Conservation (phyloP, 2,888 invertebrate genomes). For the Vannuccia rotundouncinata region DNA sequence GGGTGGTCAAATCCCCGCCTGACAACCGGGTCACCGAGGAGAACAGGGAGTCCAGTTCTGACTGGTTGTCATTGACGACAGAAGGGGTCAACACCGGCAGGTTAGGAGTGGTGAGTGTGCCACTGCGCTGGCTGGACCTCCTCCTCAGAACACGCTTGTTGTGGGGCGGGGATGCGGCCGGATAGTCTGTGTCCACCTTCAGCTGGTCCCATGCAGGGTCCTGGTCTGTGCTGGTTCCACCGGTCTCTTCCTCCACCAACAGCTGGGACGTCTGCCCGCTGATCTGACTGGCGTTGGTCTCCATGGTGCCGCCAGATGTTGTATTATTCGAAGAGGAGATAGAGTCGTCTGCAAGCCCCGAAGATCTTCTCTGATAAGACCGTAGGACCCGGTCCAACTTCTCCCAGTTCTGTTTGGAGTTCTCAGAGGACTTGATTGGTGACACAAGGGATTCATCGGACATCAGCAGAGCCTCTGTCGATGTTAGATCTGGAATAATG, state of each 20-base stretch:
- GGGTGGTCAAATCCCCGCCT: too few species aligned
- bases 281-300: background rate
- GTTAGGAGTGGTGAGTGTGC: background rate
- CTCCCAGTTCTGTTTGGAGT: background rate
- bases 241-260: background rate
- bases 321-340: constrained; percentile 3
- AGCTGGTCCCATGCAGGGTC: background rate
- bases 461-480: background rate
- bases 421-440: background rate
- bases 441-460: background rate
- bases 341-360: background rate
- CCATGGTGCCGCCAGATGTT: background rate
- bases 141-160: background rate
- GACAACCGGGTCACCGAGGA: too few species aligned
- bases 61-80: background rate
- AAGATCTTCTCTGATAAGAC: constrained; percentile 1
- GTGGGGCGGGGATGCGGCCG: background rate
- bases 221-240: background rate
- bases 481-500: background rate
- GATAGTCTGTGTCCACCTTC: background rate
- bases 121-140: background rate
- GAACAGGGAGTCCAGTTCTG: background rate
- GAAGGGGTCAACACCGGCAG: background rate
- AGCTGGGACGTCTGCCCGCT: background rate
- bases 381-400: background rate